Base-by-base conservation (phyloP, 2,888 invertebrate genomes). In the Drosophila niveifrons region DNA sequence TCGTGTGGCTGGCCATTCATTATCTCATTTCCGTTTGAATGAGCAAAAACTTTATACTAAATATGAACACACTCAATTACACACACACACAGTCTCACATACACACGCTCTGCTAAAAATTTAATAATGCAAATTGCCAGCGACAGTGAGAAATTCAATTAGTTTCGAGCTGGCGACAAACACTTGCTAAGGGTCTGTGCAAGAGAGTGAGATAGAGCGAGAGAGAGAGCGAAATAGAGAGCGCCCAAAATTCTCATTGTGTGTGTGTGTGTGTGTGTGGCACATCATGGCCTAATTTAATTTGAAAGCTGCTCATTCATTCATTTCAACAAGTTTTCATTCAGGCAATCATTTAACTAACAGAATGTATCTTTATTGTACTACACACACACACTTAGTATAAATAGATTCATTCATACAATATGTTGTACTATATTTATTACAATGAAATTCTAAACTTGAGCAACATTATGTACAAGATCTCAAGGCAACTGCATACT, bases 101-200 rank as follows among this genome's bases (percentile, higher is more conserved):
- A 71, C 46, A 50, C 36, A 47, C 23, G 23, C 18, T 74, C 69
- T 79, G 80, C 71, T 80, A 82, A 76, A 90, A 88, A 81, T 82
- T 86, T 75, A 84, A 88, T 89, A 90, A 90, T 90, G 82, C 72
- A 86, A 90, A 89, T 90, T 90, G 89, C 82, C 76, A 87, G 81
- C 89, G 89, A 89, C 90, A 90, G 90, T 90, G 90, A 89, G 87
- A 89, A 90, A 90, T 89, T 89, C 89, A 90, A 89, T 89, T 90
- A 89, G 85, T 75, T 86, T 63, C 71, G 66, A 82, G 83, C 67
- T 72, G 82, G 58, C 72, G 82, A 68, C 36, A 68, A 78, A 75
- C 64, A 52, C 69, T 75, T 66, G 67, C 57, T 39, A 69, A 74
- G 58, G 72, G 75, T 63, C 62, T 63, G 48, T 58, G 51, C 48